A percentile compares a stretch with the other conserved stretches of the same genome.
These are phyloP conservation scores for Ptychadena robeensis DNA, from an alignment of 2,797 vertebrate genomes.

Conservation along the genomic window DNA sequence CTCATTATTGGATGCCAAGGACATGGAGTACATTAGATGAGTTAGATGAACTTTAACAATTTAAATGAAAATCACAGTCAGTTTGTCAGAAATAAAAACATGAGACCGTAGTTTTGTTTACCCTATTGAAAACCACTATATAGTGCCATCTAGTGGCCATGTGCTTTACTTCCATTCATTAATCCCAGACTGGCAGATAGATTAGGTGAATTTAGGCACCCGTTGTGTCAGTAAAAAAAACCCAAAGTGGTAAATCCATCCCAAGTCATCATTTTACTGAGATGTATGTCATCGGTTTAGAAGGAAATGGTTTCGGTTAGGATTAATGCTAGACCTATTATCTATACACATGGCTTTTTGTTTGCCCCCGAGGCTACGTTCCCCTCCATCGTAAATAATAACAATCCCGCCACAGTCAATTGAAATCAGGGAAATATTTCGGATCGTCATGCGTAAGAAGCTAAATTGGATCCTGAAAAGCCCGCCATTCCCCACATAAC, in stretches of 20 bases:
- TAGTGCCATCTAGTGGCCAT: too few species aligned
- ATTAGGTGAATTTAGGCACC: too few species aligned
- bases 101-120: too few species aligned
- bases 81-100: too few species aligned
- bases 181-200: too few species aligned
- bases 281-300: background rate
- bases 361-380: background rate
- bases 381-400: background rate
- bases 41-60: too few species aligned
- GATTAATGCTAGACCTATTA: background rate
- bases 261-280: background rate
- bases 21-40: too few species aligned
- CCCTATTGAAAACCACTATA: too few species aligned
- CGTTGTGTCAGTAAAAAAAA: background rate
- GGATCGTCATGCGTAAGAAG: background rate
- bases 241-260: background rate
- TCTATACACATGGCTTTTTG: background rate
- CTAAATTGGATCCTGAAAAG: background rate
- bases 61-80: too few species aligned
- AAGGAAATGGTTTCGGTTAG: background rate
- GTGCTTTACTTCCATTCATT: too few species aligned
- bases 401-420: background rate
- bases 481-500: too few species aligned
- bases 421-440: background rate
- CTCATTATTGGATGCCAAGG: too few species aligned